Base-by-base conservation (phyloP, 2,113 vertebrate genomes). In the Pipra filicauda region DNA sequence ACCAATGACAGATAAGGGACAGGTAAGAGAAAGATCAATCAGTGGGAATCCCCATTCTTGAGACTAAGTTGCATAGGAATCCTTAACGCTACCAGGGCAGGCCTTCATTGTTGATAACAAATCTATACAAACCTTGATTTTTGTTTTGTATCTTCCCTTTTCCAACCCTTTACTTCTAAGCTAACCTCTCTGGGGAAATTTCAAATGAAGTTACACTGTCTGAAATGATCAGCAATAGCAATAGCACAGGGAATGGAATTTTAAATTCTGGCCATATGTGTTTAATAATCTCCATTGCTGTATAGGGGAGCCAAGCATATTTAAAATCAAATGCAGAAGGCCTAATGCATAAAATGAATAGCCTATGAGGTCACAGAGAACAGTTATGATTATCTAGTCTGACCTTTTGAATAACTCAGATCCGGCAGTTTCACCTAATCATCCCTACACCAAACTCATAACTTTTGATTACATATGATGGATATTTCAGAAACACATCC, bases 341-440 rank as follows among this genome's bases (percentile, higher is more conserved):
- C 15, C 48, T 61, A 74, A 87, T 88, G 75, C 15, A 66, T 55
- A 95, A 88, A 85, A 95, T 77, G 30, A 91, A 90, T 83, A 92
- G 57, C 41, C 76, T 81, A 30, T 93, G 86, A 93, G 90, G 90
- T 90, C 83, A 93, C 5, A 11, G 41, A 90, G 52, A 67, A 86
- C 65, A 64, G 72, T 33, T 78, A 86, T 43, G 82, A 91, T 94
- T 88, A 95, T 86, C 57, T 86, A 72, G 33, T 91, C 48, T 93
- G 88, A 90, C 93, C 92, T 97, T 94, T 83, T 74, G 57, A 89
- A 86, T 91, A 91, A 90, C 82, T 86, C 78, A 51, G 35, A 91
- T 73, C 27, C 57, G 91, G 82, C 57, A 80, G 79, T 93, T 93
- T 86, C 79, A 81, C 75, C 67, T 88, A 93, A 91, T 95, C 57